phyloP scores from a whole-genome alignment of 2,797 vertebrate genomes.

The Schizopygopsis malacanthus region DNA sequence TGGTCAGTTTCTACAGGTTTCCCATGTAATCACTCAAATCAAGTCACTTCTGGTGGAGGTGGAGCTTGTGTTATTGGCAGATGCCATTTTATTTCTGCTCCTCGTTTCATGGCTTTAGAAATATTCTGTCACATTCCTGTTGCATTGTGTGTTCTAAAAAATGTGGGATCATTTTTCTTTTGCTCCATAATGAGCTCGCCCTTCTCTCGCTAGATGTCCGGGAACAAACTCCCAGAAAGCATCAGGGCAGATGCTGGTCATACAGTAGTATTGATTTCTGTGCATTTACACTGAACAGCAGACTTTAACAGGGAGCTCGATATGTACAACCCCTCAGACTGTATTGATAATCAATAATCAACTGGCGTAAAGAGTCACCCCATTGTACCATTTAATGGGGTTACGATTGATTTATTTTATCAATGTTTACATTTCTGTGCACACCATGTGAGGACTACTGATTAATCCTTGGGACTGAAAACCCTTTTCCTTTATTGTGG shows the following conservation, averaged over 20 bases:
- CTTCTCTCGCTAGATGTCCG: background rate
- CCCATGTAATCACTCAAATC: conserved; percentile 17
- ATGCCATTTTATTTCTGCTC: conserved; percentile 42
- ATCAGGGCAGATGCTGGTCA: conserved; percentile 6
- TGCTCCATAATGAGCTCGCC: background rate
- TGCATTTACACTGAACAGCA: conserved; percentile 34
- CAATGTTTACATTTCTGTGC: conserved; percentile 28
- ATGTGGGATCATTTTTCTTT: background rate
- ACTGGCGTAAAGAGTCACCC: background rate
- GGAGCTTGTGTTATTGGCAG: conserved; percentile 27
- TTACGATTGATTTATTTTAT: conserved; percentile 32
- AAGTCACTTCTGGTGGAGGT: conserved; percentile 12
- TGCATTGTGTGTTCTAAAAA: background rate
- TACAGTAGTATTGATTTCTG: conserved; percentile 34
- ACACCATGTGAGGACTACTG: conserved; percentile 22
- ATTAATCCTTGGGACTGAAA: background rate
- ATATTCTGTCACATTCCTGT: conserved; percentile 3
- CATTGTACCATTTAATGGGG: conserved; percentile 35
- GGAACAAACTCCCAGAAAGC: background rate
- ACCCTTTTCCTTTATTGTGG: conserved; percentile 20
- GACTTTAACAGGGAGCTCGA: conserved; percentile 11
- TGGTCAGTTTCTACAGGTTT: background rate
- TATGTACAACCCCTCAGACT: background rate
- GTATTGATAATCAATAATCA: conserved; percentile 33
- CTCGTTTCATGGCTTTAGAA: background rate